Conservation (phyloP, 2,888 invertebrate species). For the Tyria jacobaeae region DNA sequence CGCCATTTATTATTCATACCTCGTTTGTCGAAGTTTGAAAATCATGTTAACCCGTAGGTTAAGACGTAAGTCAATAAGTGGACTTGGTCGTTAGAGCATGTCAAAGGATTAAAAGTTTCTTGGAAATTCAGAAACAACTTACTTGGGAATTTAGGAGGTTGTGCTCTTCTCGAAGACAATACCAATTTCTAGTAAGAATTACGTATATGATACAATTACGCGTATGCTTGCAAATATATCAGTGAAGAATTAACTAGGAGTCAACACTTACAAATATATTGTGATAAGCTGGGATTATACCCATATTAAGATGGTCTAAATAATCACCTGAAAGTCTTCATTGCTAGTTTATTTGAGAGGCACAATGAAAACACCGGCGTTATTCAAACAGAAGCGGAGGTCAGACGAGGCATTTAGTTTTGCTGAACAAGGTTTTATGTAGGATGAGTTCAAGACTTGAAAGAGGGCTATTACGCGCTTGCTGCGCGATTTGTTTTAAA, state of each 20-base stretch:
- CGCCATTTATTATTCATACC: conserved; percentile 11
- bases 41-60: conserved; percentile 16
- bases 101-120: conserved; percentile 21
- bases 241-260: neutral
- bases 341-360: conserved; percentile 27
- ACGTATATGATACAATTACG: conserved; percentile 6
- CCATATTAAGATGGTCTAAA: conserved; percentile 2
- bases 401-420: conserved; percentile 42
- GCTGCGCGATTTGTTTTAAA: conserved; percentile 26
- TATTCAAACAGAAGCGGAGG: conserved; percentile 50
- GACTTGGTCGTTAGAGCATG: conserved; percentile 9
- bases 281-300: neutral
- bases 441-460: conserved; percentile 23
- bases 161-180: conserved; percentile 22
- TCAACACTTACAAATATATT: neutral
- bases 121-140: conserved; percentile 17
- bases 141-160: conserved; percentile 14
- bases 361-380: conserved; percentile 28
- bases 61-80: conserved; percentile 15
- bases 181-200: conserved; percentile 12
- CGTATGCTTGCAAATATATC: conserved; percentile 22
- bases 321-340: conserved; percentile 16
- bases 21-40: conserved; percentile 7
- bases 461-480: conserved; percentile 24
- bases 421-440: conserved; percentile 39